phyloP scores from a whole-genome alignment of 2,113 vertebrate species.

The Eira barbara region DNA sequence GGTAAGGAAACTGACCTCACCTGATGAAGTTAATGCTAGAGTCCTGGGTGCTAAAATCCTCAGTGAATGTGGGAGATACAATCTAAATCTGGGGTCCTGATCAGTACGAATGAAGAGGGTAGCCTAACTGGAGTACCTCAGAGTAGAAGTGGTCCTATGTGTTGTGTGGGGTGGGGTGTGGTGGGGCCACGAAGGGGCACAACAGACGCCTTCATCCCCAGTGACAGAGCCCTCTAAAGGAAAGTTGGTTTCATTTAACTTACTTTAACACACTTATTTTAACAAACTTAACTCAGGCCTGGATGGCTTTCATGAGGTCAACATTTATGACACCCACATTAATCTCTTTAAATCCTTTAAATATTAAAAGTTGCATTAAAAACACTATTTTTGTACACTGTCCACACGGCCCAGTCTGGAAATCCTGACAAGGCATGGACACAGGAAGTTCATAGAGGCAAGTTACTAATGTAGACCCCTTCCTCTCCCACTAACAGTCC shows the following conservation, averaged over 20 bases:
- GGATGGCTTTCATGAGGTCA: not conserved
- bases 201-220: not conserved
- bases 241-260: not conserved
- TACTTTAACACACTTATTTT: not conserved
- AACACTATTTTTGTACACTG: not conserved
- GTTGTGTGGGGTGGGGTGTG: rapidly evolving
- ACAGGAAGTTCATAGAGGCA: not conserved
- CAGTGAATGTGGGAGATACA: not conserved
- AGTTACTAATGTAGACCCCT: not conserved
- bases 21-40: not conserved
- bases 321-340: not conserved
- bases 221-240: not conserved
- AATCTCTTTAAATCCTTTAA: not conserved
- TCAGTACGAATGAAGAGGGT: not conserved
- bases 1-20: not conserved
- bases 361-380: not conserved
- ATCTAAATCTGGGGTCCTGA: not conserved
- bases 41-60: not conserved
- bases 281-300: not conserved
- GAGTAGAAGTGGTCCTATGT: not conserved
- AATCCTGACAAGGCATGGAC: not conserved
- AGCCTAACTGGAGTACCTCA: not conserved
- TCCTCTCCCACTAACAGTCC: not conserved
- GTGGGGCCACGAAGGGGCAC: not conserved
- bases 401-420: not conserved